Evolutionary conservation across 92 coral and sea anemone genomes (phyloP).

Genomic region (Anthopleura xanthogrammica): DNA sequence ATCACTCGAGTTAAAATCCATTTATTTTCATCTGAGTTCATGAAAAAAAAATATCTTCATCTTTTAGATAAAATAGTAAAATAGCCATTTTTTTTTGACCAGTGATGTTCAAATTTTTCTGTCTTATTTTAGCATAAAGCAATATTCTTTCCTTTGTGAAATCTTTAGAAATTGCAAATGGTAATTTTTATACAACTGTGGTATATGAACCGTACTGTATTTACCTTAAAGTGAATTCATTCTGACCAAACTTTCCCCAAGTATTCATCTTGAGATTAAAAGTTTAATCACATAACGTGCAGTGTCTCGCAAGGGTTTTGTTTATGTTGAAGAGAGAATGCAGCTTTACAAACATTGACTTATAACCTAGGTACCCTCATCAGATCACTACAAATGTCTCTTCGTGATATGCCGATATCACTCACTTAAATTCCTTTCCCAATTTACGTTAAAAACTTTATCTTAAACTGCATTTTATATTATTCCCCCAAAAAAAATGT

Average conservation of each 20-base stretch:
- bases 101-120: background rate
- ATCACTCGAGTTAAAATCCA: too few relatives aligned
- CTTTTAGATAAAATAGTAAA: background rate
- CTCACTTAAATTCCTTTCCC: background rate
- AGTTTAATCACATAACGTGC: background rate
- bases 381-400: background rate
- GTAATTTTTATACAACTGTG: background rate
- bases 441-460: too few relatives aligned
- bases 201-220: background rate
- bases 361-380: background rate
- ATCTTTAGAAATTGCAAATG: background rate
- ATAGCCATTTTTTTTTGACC: background rate
- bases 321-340: background rate
- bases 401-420: too few relatives aligned
- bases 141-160: background rate
- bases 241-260: background rate
- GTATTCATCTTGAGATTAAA: constrained; percentile 7
- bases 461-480: background rate
- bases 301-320: background rate
- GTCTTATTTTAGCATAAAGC: background rate
- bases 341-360: background rate
- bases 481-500: background rate
- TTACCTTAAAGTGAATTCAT: background rate
- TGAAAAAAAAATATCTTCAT: background rate
- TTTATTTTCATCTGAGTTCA: too few relatives aligned